These are phyloP conservation scores for Microcebus tavaratra DNA, from an alignment of 2,113 vertebrate species.

Conservation along the genomic window DNA sequence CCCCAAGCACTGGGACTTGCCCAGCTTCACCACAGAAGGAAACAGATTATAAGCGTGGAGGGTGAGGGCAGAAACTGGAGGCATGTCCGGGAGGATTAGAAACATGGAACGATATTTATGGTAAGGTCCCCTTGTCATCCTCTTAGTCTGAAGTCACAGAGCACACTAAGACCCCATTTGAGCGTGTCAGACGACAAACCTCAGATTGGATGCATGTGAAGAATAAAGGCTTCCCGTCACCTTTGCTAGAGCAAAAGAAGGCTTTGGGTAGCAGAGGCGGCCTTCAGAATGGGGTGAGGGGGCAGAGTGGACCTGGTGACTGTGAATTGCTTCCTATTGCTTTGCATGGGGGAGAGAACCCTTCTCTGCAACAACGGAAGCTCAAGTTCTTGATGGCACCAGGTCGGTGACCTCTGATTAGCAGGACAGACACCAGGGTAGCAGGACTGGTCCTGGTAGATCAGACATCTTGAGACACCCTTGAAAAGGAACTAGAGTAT, in stretches of 20 bases:
- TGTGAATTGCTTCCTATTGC: background rate
- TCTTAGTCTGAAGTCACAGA: background rate
- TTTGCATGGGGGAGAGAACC: background rate
- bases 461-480: background rate
- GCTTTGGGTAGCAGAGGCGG: background rate
- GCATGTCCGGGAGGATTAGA: background rate
- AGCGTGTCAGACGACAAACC: background rate
- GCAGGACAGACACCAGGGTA: background rate
- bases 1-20: background rate
- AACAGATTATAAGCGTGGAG: background rate
- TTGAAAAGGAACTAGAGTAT: background rate
- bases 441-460: background rate
- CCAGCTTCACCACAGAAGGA: constrained; percentile 35
- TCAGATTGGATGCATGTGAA: background rate
- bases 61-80: constrained; percentile 8
- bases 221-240: background rate
- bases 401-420: background rate
- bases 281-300: background rate
- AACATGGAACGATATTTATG: background rate
- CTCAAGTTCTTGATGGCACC: background rate
- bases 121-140: background rate
- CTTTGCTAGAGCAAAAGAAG: background rate
- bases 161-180: background rate
- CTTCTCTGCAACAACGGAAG: background rate
- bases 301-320: background rate